These are phyloP conservation scores for Oikopleura vanhoeffeni DNA, from an alignment of 23 tunicate species.

Conservation along the genomic window DNA sequence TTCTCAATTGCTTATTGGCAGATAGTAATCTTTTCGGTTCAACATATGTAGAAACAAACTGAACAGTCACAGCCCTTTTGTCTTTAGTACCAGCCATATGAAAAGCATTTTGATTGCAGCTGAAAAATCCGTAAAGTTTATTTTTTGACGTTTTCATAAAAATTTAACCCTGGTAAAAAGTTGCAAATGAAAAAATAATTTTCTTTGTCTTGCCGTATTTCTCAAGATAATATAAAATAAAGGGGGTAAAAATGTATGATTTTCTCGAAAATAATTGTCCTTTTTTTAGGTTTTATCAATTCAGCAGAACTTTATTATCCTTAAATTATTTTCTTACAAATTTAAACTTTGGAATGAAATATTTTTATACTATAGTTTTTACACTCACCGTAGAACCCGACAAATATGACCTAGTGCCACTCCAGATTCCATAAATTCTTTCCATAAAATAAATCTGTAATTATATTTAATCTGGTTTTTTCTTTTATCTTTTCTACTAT, in stretches of 20 bases:
- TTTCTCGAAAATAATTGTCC: too few species aligned
- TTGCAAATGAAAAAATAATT: too few species aligned
- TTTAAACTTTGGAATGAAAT: too few species aligned
- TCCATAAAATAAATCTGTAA: conserved; percentile 37
- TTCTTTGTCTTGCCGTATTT: too few species aligned
- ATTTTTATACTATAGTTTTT: too few species aligned
- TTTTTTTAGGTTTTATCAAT: too few species aligned
- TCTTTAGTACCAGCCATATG: conserved; percentile 72
- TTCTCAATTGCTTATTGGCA: conserved; percentile 20
- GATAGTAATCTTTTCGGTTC: conserved; percentile 22
- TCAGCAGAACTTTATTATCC: too few species aligned
- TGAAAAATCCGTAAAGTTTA: neutral
- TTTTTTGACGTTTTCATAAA: neutral
- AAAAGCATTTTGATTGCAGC: neutral
- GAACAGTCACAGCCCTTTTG: conserved; percentile 69
- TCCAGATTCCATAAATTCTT: conserved; percentile 59
- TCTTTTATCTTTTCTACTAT: neutral
- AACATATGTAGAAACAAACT: conserved; percentile 25
- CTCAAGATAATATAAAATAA: neutral
- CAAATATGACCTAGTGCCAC: conserved; percentile 37
- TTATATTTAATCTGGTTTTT: neutral
- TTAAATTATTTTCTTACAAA: too few species aligned
- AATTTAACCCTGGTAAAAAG: too few species aligned
- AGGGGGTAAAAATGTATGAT: neutral
- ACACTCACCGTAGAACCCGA: conserved; percentile 22